Evolutionary conservation across 92 coral and sea anemone genomes (phyloP), one percentile per base, ranked within the genome.

Genomic region (Hydrozoanthus gracilis): DNA sequence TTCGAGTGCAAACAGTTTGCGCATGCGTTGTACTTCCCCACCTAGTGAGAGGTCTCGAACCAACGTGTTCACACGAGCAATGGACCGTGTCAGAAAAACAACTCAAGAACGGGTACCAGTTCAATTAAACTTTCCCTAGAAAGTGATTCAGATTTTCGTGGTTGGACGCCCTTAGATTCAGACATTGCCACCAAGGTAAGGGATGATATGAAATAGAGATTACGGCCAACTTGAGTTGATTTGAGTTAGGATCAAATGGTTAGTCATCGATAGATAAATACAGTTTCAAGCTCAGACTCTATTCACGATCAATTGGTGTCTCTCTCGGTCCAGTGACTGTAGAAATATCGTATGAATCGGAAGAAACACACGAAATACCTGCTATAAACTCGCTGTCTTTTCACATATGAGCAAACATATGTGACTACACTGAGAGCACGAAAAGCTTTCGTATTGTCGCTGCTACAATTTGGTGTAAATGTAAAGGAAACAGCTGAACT

Each of bases 21-120:
- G 73, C 73, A 68, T 68, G 73, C 73, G 73, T 48, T 5, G 45
- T 68, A n/a, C 44, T 68, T 68, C 4, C 12, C 48, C 47, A 68
- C 47, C 73, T 68, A 27, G 48, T 8, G 47, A 27, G 3, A 68
- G 27, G 39, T 27, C 39, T 27, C 44, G 27, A 27, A 68, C 48
- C 49, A 68, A 10, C 73, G 73, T 68, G 45, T 17, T 66, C 44
- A 27, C 39, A 27, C 39, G 39, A 35, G 46, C 13, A 68, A 35
- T 18, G 39, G 7, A 35, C 47, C 73, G 48, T 5, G 47, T 9
- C 13, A 68, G 73, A 48, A 8, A 27, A 27, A 3, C 27, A 27
- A 27, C 46, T 48, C 27, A 68, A 15, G 15, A 20, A 68, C 73
- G 47, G 73, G 73, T 68, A 68, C 73, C 73, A 14, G 73, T 8